phyloP scores from a whole-genome alignment of 1,140 invertebrate genomes.

The Eriosoma lanigerum region DNA sequence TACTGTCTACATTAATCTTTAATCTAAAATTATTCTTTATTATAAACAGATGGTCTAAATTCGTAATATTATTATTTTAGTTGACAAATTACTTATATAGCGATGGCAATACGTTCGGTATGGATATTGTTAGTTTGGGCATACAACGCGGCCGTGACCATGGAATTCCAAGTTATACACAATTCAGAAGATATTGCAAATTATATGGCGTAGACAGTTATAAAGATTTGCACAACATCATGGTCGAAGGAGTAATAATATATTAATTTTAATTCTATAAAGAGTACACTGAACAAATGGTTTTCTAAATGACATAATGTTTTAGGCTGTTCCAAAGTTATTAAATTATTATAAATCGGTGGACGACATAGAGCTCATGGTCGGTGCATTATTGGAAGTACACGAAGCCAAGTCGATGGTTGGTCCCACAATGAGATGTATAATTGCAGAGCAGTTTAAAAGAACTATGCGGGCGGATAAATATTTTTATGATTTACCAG shows the following conservation, averaged over 20 bases:
- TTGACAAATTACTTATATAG: slow-evolving; percentile 59
- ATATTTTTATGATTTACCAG: slow-evolving; percentile 76
- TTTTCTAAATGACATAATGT: neutral
- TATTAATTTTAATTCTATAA: neutral
- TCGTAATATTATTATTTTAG: slow-evolving; percentile 54
- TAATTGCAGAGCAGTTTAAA: slow-evolving; percentile 83
- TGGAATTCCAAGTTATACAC: slow-evolving; percentile 80
- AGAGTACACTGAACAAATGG: neutral
- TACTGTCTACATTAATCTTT: no score
- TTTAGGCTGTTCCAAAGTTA: slow-evolving; percentile 12
- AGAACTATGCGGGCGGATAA: slow-evolving; percentile 74
- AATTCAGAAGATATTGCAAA: slow-evolving; percentile 76
- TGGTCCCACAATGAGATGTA: slow-evolving; percentile 82
- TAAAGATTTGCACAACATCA: slow-evolving; percentile 63
- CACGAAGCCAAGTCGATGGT: slow-evolving; percentile 68
- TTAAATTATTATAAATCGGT: slow-evolving; percentile 63
- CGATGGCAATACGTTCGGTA: slow-evolving; percentile 58
- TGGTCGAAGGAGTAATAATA: slow-evolving; percentile 62
- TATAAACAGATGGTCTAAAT: no score
- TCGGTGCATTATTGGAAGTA: slow-evolving; percentile 77
- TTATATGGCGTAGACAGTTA: slow-evolving; percentile 63
- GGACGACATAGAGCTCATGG: slow-evolving; percentile 80
- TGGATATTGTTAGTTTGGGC: slow-evolving; percentile 72
- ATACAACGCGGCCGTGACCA: slow-evolving; percentile 86
- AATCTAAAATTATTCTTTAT: no score